Base-by-base conservation (phyloP, 2,888 invertebrate genomes). In the Odontocolon sp. region DNA sequence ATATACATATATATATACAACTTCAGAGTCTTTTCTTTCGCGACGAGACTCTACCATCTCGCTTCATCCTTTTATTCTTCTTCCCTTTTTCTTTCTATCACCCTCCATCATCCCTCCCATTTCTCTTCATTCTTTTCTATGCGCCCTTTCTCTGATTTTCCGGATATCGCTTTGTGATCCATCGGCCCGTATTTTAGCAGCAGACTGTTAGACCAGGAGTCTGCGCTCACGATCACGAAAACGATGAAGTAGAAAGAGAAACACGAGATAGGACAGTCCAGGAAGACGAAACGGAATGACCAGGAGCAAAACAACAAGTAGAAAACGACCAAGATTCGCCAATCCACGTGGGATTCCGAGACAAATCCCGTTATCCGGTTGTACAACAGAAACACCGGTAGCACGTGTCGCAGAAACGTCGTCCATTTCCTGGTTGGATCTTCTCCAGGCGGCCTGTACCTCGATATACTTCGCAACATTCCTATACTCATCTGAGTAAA, bases 361-460 rank as follows among this genome's bases (percentile, higher is more conserved):
- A 78, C 72, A 72, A 80, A 80, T 80, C 80, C 80, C 69, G 77
- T 78, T 78, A 80, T 80, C 78, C 72, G 40, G 38, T 6, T 61
- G 36, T 50, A 11, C 56, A 45, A 54, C 31, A 45, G 6, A 50
- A 50, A 31, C 21, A 42, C 1, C 14, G 28, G 45, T 9, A 69
- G 52, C 69, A 57, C 77, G 72, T 77, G 76, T 77, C 74, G 64
- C 56, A 50, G 47, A 66, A 56, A 73, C 72, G 50, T 73, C 74
- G 68, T 80, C 78, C 68, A 80, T 79, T 81, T 81, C 77, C 74
- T 64, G 72, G 68, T 72, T 78, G 78, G 78, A 78, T 80, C 70
- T 64, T 73, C 67, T 78, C 78, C 80, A 80, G 63, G 75, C 56
- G 42, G 57, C 56, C 67, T 68, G 61, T 66, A 76, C 52, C 50